Percentiles rank a stretch among this genome's conserved stretches.
These are phyloP conservation scores for Peromyscus nudipes DNA, from an alignment of 2,797 vertebrate species.

Conservation along the genomic window DNA sequence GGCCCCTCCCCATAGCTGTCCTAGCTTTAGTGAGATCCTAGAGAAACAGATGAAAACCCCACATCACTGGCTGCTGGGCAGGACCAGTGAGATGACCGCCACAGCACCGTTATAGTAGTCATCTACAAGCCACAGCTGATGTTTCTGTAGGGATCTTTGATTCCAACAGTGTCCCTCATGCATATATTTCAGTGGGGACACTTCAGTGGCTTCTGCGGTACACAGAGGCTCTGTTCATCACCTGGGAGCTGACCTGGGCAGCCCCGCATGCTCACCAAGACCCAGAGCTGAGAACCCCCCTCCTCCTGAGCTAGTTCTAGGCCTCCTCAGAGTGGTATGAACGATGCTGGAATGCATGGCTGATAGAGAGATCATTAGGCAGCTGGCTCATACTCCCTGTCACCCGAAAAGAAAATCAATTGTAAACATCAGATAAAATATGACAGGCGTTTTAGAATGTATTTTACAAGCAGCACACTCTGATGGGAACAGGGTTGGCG, in stretches of 20 bases:
- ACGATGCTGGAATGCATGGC: neutral
- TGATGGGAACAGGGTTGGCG: neutral
- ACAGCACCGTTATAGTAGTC: fast-evolving
- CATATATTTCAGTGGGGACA: neutral
- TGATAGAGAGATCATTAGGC: slow-evolving; percentile 66
- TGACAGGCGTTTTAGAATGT: slow-evolving; percentile 51
- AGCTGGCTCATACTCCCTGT: neutral
- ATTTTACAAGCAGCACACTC: neutral
- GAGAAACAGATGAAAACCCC: neutral
- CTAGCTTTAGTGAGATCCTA: neutral
- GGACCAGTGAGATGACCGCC: neutral
- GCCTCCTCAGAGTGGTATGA: neutral
- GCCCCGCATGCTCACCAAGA: neutral
- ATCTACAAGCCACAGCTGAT: fast-evolving
- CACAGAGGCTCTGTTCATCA: neutral
- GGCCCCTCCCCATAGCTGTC: neutral
- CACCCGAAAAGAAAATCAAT: slow-evolving; percentile 77
- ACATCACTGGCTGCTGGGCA: fast-evolving
- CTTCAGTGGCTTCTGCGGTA: neutral
- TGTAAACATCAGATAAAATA: slow-evolving; percentile 58
- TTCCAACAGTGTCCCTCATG: neutral
- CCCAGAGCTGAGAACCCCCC: fast-evolving
- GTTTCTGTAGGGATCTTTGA: neutral
- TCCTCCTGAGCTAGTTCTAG: neutral
- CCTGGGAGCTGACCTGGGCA: neutral